Conservation (phyloP, 2,888 invertebrate species). For the Catocala sponsa region DNA sequence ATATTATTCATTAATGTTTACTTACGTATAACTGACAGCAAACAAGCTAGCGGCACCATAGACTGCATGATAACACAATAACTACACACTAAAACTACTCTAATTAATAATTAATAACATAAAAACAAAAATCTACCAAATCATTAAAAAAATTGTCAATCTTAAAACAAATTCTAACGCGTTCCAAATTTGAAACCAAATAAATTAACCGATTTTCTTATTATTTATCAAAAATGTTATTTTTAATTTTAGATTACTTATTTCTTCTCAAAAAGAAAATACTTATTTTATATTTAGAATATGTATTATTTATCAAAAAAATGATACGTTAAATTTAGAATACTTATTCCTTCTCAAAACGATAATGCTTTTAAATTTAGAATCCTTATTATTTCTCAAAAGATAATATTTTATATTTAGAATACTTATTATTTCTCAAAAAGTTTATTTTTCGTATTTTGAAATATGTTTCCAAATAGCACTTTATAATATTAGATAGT, state of each 20-base stretch:
- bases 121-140: slow-evolving; percentile 1
- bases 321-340: not conserved
- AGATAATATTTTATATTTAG: too few species aligned
- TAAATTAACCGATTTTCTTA: too few species aligned
- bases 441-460: not conserved
- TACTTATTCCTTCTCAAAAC: too few species aligned
- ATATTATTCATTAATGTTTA: slow-evolving; percentile 30
- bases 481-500: not conserved
- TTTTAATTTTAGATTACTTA: too few species aligned
- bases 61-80: slow-evolving; percentile 63
- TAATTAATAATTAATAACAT: not conserved
- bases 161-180: slow-evolving; percentile 1
- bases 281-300: too few species aligned
- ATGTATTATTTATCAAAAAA: too few species aligned
- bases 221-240: too few species aligned
- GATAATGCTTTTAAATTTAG: too few species aligned
- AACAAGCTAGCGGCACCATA: slow-evolving; percentile 74
- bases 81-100: slow-evolving; percentile 17
- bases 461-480: not conserved
- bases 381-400: too few species aligned
- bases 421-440: not conserved
- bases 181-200: too few species aligned
- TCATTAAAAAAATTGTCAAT: slow-evolving; percentile 11
- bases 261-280: too few species aligned
- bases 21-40: slow-evolving; percentile 80